phyloP scores from a whole-genome alignment of 53 echinoderm and acorn worm genomes.

The Antedon mediterranea region DNA sequence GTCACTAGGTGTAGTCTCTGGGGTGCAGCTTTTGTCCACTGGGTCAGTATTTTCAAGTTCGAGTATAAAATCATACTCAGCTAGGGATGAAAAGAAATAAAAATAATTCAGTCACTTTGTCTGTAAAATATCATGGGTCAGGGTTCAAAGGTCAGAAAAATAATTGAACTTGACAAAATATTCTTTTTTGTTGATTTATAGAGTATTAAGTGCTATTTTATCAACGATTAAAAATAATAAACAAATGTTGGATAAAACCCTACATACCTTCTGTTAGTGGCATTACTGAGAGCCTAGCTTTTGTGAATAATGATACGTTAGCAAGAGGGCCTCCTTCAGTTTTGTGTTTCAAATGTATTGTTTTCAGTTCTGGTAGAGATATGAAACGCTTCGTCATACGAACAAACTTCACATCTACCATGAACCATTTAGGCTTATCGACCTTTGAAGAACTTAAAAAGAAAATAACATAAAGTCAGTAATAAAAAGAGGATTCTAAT shows the following conservation, averaged over 20 bases:
- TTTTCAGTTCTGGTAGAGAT: conserved; percentile 27
- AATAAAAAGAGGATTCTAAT: too few species aligned
- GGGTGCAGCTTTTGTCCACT: conserved; percentile 7
- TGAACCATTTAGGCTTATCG: conserved; percentile 44
- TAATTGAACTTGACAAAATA: too few species aligned
- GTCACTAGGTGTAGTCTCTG: too few species aligned
- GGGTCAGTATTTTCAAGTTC: conserved; percentile 26
- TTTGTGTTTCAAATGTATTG: conserved; percentile 19
- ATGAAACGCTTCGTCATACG: conserved; percentile 33
- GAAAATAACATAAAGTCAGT: neutral
- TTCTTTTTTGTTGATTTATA: too few species aligned
- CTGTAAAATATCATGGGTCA: neutral
- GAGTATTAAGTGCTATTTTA: too few species aligned
- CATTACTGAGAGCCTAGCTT: conserved; percentile 38
- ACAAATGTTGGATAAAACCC: too few species aligned
- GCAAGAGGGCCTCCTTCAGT: conserved; percentile 22
- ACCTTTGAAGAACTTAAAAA: neutral
- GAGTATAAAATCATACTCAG: conserved; percentile 41
- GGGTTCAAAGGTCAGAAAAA: neutral
- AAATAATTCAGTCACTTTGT: neutral
- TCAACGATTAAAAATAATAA: too few species aligned
- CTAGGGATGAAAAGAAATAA: conserved; percentile 3
- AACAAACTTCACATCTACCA: conserved; percentile 44
- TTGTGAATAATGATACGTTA: conserved; percentile 28
- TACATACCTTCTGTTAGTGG: conserved; percentile 32